These are phyloP conservation scores for Holacanthella duospinosa DNA, from an alignment of 2,888 invertebrate genomes.

Conservation along the genomic window DNA sequence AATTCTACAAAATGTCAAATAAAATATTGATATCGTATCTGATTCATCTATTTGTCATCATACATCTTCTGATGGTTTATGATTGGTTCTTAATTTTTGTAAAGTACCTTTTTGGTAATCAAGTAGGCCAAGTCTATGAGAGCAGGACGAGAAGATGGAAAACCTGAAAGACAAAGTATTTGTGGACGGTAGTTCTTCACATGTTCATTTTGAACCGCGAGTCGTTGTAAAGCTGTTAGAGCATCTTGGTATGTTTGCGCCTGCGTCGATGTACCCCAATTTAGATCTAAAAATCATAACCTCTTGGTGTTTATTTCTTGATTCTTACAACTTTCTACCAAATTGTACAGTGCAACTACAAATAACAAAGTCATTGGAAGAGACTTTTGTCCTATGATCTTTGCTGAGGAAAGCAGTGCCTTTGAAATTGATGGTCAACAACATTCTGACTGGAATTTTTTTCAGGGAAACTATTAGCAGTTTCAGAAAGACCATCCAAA, in stretches of 20 bases:
- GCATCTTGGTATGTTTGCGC: constrained; percentile 50
- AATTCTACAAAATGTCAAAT: constrained; percentile 1
- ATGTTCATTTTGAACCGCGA: constrained; percentile 48
- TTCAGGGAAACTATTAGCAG: too few species aligned
- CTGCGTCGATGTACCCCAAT: constrained; percentile 53
- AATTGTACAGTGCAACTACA: not conserved
- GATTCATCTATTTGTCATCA: not conserved
- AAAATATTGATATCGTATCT: not conserved
- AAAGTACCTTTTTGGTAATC: constrained; percentile 45
- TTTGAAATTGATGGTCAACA: too few species aligned
- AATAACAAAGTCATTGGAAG: not conserved
- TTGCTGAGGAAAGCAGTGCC: too few species aligned
- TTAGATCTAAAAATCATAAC: constrained; percentile 45
- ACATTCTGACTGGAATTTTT: too few species aligned
- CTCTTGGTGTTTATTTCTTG: too few species aligned
- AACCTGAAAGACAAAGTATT: constrained; percentile 46
- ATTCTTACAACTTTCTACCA: not conserved
- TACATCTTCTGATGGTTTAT: not conserved
- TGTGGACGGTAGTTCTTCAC: constrained; percentile 50
- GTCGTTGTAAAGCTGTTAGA: constrained; percentile 45
- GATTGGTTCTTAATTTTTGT: not conserved
- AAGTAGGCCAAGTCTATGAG: constrained; percentile 49
- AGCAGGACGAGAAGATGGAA: constrained; percentile 46
- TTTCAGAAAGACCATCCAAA: too few species aligned
- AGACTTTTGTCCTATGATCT: too few species aligned